A percentile compares a stretch with the other conserved stretches of the same genome.
Conservation (phyloP, 2,113 vertebrate species). For the Leiothrix lutea region DNA sequence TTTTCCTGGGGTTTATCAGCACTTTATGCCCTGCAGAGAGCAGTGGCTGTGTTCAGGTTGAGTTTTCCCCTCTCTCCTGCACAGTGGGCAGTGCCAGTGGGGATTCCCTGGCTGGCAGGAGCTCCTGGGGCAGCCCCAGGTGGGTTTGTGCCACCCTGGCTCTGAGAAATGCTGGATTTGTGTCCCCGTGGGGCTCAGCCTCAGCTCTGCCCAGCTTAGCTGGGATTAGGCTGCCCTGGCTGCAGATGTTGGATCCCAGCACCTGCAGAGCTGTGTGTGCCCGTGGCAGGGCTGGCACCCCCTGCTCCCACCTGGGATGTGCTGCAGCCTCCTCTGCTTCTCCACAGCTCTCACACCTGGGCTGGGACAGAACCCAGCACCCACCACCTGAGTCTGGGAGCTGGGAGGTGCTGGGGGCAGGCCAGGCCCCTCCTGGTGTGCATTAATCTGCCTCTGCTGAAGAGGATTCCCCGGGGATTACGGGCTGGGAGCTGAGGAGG, state of each 20-base stretch:
- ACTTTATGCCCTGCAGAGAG: background rate
- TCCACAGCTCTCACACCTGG: accelerated
- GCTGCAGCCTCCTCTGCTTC: accelerated
- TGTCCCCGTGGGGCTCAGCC: background rate
- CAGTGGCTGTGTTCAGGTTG: accelerated
- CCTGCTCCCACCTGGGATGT: accelerated
- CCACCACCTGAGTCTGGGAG: accelerated
- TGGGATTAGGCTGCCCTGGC: background rate
- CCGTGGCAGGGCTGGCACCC: accelerated
- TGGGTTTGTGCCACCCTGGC: background rate
- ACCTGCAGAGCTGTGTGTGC: background rate
- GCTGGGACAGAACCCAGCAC: accelerated
- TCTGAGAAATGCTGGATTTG: accelerated
- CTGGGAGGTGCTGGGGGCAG: background rate
- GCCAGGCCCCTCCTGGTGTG: accelerated
- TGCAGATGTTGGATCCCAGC: background rate
- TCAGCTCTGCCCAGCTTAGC: background rate
- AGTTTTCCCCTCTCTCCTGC: background rate
- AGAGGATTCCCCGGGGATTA: background rate
- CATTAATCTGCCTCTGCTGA: background rate
- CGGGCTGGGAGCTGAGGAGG: background rate
- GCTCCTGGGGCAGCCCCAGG: background rate
- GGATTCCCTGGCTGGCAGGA: background rate
- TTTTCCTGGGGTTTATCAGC: background rate
- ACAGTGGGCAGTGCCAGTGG: accelerated